Conservation (phyloP, 2,797 vertebrate species). For the Neopelma chrysocephalum region DNA sequence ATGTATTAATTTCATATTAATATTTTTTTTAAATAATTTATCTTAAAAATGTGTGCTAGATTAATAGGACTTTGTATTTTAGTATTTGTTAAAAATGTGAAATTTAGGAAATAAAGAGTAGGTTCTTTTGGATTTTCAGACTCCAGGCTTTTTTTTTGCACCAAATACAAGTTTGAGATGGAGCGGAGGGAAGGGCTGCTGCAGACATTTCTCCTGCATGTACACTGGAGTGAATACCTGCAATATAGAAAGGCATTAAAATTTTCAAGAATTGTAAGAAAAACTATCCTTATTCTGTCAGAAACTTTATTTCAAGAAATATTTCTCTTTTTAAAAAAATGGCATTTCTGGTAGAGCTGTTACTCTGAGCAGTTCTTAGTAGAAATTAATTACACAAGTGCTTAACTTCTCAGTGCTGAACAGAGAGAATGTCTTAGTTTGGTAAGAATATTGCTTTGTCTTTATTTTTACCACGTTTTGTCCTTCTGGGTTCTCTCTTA, state of each 20-base stretch:
- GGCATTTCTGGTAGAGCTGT: neutral
- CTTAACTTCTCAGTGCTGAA: neutral
- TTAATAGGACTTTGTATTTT: neutral
- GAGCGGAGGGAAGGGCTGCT: neutral
- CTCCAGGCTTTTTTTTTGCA: neutral
- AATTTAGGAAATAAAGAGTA: neutral
- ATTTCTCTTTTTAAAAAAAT: neutral
- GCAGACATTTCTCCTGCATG: neutral
- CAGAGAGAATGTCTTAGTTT: neutral
- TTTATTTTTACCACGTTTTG: neutral
- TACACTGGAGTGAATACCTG: neutral
- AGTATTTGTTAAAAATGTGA: neutral
- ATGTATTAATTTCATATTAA: neutral
- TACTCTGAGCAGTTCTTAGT: neutral
- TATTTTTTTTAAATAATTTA: fast-evolving
- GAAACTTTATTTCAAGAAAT: neutral
- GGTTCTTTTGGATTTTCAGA: neutral
- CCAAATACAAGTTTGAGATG: neutral
- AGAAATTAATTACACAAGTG: neutral
- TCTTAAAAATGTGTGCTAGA: neutral
- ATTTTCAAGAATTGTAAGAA: neutral
- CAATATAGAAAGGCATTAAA: neutral
- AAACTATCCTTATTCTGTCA: neutral
- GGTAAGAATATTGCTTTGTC: neutral
- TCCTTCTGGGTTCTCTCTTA: neutral